phyloP scores from a whole-genome alignment of 2,888 invertebrate genomes.

The Unio pictorum region DNA sequence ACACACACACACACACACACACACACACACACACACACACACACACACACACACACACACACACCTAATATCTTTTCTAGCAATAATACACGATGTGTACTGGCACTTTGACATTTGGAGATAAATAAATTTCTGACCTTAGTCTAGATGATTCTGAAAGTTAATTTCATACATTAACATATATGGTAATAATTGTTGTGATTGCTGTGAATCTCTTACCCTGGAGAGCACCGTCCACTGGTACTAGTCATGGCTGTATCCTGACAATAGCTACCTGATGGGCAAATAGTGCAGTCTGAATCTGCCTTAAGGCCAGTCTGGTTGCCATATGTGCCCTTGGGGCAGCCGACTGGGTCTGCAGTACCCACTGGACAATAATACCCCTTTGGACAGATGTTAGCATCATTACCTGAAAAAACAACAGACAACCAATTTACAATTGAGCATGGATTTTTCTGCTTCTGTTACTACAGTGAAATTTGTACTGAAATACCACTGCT shows the following conservation, averaged over 20 bases:
- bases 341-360: conserved; percentile 61
- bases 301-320: conserved; percentile 49
- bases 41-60: no score
- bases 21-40: no score
- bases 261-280: conserved; percentile 63
- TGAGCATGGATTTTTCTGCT: no score
- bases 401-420: conserved; percentile 52
- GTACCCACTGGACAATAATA: conserved; percentile 65
- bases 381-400: conserved; percentile 65
- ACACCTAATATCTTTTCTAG: no score
- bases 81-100: no score
- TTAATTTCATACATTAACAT: no score
- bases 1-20: no score
- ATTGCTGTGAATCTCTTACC: conserved; percentile 41
- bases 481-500: no score
- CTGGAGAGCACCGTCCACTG: conserved; percentile 60
- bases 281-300: conserved; percentile 59
- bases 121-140: no score
- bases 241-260: conserved; percentile 49
- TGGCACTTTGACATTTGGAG: no score
- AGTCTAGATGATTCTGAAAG: no score
- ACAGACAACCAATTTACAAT: background rate
- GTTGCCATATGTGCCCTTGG: conserved; percentile 65
- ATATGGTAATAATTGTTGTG: background rate
- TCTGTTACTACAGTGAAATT: no score